Evolutionary conservation across 2,888 invertebrate genomes (phyloP), one percentile per base, ranked within the genome.

Genomic region (Acrobasis repandana): DNA sequence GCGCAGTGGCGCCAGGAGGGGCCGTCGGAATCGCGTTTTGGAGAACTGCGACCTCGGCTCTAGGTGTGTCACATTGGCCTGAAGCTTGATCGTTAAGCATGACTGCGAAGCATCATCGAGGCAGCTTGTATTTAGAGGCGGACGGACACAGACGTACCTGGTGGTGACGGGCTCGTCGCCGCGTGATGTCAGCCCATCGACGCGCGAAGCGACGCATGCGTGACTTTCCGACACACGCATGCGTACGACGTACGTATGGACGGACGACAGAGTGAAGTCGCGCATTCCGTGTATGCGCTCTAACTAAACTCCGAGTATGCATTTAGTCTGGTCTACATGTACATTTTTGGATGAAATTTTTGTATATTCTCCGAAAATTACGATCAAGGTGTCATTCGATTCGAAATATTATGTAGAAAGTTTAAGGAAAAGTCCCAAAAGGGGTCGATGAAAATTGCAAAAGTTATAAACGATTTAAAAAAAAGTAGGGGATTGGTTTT

Each of bases 181-280:
- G 65, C 69, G 62, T 61, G 67, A 65, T 65, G 67, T 62, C 65
- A 63, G 67, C 66, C 63, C 69, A 67, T 72, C 70, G 70, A 70
- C 63, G 65, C 64, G 63, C 57, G 33, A 43, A 61, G 56, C 34
- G 65, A 67, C 77, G 75, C 76, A 66, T 71, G 79, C 75, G 77
- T 60, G 49, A 0, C 38, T 11, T 43, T 15, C 54, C 56, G 20
- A n/a, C n/a, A n/a, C 47, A n/a, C 52, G 47, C 60, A 38, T 56
- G 20, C 49, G 52, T 64, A 58, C 69, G 65, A 72, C 56, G 51
- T 4, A 28, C 43, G 43, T n/a, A n/a, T n/a, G n/a, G n/a, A 5
- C n/a, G 51, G 59, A 34, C 65, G 10, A 61, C 63, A 38, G 28
- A 28, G 4, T 38, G 11, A 38, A 43, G 65, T 33, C 56, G 58